These are phyloP conservation scores for Epinephelus malabaricus DNA, from an alignment of 2,797 vertebrate species.

Conservation along the genomic window DNA sequence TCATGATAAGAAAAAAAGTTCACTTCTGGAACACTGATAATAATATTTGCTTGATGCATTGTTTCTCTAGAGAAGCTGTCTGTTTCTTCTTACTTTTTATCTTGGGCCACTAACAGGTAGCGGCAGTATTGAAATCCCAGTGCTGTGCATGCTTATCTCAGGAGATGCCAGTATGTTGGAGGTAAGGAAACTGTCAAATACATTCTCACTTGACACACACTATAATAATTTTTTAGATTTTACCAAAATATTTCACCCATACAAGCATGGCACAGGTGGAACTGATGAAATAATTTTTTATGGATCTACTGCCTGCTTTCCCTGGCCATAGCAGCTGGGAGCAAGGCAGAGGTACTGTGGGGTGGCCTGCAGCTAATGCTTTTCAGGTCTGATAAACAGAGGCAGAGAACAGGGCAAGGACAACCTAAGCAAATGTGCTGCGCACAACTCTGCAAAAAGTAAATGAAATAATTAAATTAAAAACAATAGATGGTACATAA, in stretches of 20 bases:
- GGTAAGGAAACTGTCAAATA: constrained; percentile 73
- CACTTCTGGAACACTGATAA: background rate
- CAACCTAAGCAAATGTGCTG: no score
- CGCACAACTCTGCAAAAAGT: no score
- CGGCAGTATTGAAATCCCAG: constrained; percentile 91
- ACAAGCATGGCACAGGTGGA: background rate
- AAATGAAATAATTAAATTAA: no score
- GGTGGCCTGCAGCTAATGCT: no score
- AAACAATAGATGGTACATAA: no score
- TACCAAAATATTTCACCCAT: background rate
- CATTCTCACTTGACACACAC: background rate
- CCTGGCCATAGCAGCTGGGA: no score
- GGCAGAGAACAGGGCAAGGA: no score
- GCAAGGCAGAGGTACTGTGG: no score
- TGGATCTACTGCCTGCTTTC: no score
- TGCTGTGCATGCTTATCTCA: constrained; percentile 89
- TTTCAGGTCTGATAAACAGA: no score
- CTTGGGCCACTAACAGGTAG: constrained; percentile 80
- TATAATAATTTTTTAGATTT: background rate
- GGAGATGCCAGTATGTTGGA: constrained; percentile 87
- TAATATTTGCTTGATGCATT: background rate
- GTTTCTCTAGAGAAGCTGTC: background rate
- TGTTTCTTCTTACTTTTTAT: background rate
- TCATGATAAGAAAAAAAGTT: background rate
- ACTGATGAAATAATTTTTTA: background rate